Conservation (phyloP, 1,140 invertebrate genomes). For the Scaptomyza hsui region DNA sequence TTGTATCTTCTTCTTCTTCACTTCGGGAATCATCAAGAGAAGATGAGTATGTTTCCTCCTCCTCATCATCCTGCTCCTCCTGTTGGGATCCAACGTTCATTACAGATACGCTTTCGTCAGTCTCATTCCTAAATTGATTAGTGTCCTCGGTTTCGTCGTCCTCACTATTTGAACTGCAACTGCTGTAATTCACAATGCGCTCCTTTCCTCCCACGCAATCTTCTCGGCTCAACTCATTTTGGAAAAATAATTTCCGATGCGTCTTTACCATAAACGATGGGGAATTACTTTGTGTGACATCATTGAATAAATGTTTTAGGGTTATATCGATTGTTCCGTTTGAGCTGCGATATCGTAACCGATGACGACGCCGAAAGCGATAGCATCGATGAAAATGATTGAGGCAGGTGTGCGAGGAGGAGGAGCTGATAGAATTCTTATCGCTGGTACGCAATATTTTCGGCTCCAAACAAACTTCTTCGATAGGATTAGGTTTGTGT, state of each 20-base stretch:
- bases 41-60: background rate
- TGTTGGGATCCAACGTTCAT: conserved; percentile 3
- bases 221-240: conserved; percentile 49
- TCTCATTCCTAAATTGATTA: conserved; percentile 44
- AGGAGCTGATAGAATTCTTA: background rate
- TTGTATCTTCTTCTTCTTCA: conserved; percentile 1
- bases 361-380: background rate
- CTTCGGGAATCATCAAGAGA: conserved; percentile 1
- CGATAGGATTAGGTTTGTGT: too few species aligned
- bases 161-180: conserved; percentile 51
- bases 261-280: too few species aligned
- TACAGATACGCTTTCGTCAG: conserved; percentile 32
- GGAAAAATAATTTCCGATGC: conserved; percentile 68
- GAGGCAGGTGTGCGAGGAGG: conserved; percentile 9
- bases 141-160: conserved; percentile 53
- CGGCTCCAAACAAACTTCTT: background rate
- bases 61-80: conserved; percentile 32
- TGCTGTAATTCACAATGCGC: conserved; percentile 67
- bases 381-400: conserved; percentile 8
- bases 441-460: too few species aligned
- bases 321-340: conserved; percentile 45
- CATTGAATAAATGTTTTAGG: conserved; percentile 54
- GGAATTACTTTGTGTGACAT: conserved; percentile 2
- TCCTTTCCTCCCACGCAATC: conserved; percentile 28
- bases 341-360: background rate